These are phyloP conservation scores for Nowickia ferox DNA, from an alignment of 2,888 invertebrate species.

Conservation along the genomic window DNA sequence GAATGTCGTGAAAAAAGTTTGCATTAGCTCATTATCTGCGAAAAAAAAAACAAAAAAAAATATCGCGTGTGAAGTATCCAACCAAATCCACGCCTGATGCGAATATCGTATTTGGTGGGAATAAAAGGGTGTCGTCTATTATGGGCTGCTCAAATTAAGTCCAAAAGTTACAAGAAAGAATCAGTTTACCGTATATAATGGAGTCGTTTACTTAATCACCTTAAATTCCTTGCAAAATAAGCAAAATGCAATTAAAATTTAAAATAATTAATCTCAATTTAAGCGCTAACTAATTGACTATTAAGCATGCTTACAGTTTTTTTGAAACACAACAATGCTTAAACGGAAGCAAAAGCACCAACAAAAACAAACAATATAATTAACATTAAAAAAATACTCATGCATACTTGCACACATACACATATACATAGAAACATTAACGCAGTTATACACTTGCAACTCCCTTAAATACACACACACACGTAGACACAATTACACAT, in stretches of 20 bases:
- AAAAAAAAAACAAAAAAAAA: no score
- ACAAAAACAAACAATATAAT: slow-evolving; percentile 52
- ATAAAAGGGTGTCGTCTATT: no score
- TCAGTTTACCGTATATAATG: no score
- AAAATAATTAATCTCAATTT: slow-evolving; percentile 64
- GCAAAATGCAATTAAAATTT: slow-evolving; percentile 12
- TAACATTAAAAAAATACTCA: slow-evolving; percentile 46
- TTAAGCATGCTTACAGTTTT: slow-evolving; percentile 56
- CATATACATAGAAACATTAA: not conserved
- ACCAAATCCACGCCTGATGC: no score
- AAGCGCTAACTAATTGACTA: slow-evolving; percentile 69
- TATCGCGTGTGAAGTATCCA: no score
- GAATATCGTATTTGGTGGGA: no score
- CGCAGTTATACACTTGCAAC: slow-evolving; percentile 4
- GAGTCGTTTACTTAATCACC: not conserved
- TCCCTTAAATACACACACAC: not conserved
- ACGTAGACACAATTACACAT: not conserved
- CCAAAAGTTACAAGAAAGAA: no score
- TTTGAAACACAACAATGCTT: slow-evolving; percentile 28
- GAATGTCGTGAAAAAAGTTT: no score
- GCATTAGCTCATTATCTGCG: no score
- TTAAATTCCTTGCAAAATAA: not conserved
- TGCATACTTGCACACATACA: slow-evolving; percentile 7
- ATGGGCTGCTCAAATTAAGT: no score
- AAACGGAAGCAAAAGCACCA: slow-evolving; percentile 45